Conservation (phyloP, 1,140 invertebrate genomes). For the Drosophila leontia region DNA sequence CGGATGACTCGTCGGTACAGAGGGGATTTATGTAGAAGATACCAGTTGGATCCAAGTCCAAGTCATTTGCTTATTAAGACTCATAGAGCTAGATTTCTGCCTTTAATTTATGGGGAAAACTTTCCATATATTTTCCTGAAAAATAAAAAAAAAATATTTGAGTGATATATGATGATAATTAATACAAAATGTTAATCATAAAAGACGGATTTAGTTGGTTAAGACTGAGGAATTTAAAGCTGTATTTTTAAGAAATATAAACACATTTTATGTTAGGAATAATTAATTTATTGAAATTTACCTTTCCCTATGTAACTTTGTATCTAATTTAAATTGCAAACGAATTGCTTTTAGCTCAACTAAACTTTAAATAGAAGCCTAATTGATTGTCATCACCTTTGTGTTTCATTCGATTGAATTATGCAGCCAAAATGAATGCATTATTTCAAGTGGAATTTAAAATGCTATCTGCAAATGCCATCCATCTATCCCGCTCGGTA, state of each 20-base stretch:
- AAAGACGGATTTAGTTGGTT: not conserved
- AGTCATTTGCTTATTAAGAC: not conserved
- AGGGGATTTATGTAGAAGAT: slow-evolving; percentile 14
- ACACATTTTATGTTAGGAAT: not conserved
- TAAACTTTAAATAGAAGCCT: slow-evolving; percentile 1
- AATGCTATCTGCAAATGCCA: slow-evolving; percentile 27
- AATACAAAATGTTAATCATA: not conserved
- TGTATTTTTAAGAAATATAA: not conserved
- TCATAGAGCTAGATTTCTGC: not conserved
- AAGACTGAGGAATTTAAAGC: not conserved
- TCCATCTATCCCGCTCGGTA: not conserved
- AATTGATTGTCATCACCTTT: slow-evolving; percentile 24
- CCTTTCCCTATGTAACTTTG: not conserved
- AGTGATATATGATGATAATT: not conserved
- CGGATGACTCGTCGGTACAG: slow-evolving; percentile 1
- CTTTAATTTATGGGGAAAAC: not conserved
- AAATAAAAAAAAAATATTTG: not conserved
- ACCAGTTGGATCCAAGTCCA: slow-evolving; percentile 5
- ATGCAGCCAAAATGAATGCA: slow-evolving; percentile 33
- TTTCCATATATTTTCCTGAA: not conserved
- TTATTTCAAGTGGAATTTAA: slow-evolving; percentile 46
- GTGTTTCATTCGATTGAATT: slow-evolving; percentile 25
- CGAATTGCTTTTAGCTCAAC: not conserved
- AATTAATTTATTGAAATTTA: not conserved
- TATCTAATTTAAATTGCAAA: not conserved